Conservation (phyloP, 2,113 vertebrate species). For the Anas platyrhynchos region DNA sequence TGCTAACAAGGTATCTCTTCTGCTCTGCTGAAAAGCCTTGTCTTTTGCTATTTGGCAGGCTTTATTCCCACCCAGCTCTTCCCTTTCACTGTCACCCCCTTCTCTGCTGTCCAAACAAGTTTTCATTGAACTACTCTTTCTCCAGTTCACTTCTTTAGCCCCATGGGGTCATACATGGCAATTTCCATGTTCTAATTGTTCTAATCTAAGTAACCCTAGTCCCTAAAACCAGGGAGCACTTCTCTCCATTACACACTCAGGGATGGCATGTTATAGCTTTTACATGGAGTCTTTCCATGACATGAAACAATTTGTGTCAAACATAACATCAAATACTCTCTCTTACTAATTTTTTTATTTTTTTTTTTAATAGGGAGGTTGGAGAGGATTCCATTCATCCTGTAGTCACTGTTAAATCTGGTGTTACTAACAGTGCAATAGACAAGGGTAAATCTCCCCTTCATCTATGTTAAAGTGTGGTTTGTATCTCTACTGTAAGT, state of each 20-base stretch:
- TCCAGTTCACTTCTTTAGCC: background rate
- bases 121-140: background rate
- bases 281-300: background rate
- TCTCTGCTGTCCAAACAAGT: background rate
- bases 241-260: background rate
- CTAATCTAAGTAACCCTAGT: accelerated
- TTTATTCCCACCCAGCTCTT: background rate
- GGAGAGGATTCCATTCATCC: background rate
- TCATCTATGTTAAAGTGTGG: accelerated
- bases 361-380: no score
- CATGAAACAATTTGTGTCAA: background rate
- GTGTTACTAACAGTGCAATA: background rate
- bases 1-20: slow-evolving; percentile 4
- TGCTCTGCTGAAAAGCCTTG: background rate
- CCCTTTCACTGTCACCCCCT: background rate
- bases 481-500: background rate
- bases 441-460: background rate
- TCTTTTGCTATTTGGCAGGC: background rate
- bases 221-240: background rate
- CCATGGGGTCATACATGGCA: background rate
- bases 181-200: accelerated
- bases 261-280: background rate
- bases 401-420: background rate
- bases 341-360: no score
- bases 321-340: background rate